Base-by-base conservation (phyloP, 1,140 invertebrate species). In the Brachionus paranguensis region DNA sequence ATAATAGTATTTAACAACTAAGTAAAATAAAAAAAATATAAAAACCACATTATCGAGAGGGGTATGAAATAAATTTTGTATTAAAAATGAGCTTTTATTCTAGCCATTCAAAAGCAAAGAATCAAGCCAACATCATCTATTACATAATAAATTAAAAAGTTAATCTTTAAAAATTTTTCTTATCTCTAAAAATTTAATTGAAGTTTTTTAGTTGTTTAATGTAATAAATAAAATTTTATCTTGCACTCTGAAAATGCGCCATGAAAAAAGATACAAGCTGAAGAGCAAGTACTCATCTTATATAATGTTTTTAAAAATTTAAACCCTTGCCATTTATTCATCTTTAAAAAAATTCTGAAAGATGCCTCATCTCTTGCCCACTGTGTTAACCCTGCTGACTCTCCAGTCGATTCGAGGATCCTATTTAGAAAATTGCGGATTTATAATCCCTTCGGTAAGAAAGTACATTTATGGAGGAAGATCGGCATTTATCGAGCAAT, bases 401-500 rank as follows among this genome's bases (percentile, higher is more conserved):
- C 1, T 14, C 12, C 17, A 27, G 2, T 20, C 7, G 14, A 47
- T 47, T 27, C 12, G 2, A 50, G 20, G 27, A 10, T 27, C 43
- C 2, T 0, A 76, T 14, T 27, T 50, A 14, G 72, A 50, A 27
- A 76, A 76, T 47, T 81, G 78, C 33, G 78, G 78, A 24, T 41
- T 45, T 10, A 68, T 81, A 11, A 41, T 41, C 12, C 78, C 78
- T 27, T 29, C 43, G 1, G 78, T 81, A 33, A 60, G 53, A 43
- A 60, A 81, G 11, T 81, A 81, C 60, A 81, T 81, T 20, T 64
- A 45, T 17, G 78, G 78, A 1, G 78, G 78, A 3, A 68, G 37
- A 68, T 24, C 17, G 12, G 33, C 53, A 14, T 27, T 64, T 10
- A 68, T 81, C 8, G 64, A 81, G n/a, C 78, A 81, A n/a, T 81